These are phyloP conservation scores for Hypercompe scribonia DNA, from an alignment of 2,888 invertebrate species.

Conservation along the genomic window DNA sequence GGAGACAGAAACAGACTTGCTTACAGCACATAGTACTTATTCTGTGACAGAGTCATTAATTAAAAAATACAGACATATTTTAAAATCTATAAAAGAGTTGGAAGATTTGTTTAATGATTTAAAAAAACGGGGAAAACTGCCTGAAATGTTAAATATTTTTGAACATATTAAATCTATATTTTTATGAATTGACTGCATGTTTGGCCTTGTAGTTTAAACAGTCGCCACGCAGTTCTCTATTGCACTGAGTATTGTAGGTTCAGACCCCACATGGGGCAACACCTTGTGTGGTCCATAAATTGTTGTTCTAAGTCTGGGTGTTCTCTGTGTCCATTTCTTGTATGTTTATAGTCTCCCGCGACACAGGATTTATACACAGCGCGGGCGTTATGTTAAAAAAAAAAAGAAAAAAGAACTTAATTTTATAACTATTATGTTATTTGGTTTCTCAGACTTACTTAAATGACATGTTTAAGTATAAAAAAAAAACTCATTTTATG, in stretches of 20 bases:
- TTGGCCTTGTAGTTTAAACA: too few species aligned
- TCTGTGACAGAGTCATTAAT: constrained; percentile 68
- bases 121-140: constrained; percentile 55
- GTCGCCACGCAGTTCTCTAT: too few species aligned
- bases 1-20: constrained; percentile 30
- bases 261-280: too few species aligned
- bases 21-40: constrained; percentile 57
- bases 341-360: too few species aligned
- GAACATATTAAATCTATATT: constrained; percentile 52
- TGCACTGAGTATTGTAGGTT: too few species aligned
- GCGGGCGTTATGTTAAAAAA: too few species aligned
- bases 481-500: background rate
- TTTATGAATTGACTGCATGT: constrained; percentile 2
- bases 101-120: constrained; percentile 55
- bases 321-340: too few species aligned
- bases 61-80: constrained; percentile 70
- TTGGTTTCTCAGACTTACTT: background rate
- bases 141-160: constrained; percentile 64
- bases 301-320: too few species aligned
- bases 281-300: too few species aligned
- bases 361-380: too few species aligned
- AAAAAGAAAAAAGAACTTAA: too few species aligned
- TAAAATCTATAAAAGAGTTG: constrained; percentile 64
- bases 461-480: background rate
- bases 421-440: background rate